Evolutionary conservation across 2,113 vertebrate genomes (phyloP).

Genomic region (Mobula hypostoma): DNA sequence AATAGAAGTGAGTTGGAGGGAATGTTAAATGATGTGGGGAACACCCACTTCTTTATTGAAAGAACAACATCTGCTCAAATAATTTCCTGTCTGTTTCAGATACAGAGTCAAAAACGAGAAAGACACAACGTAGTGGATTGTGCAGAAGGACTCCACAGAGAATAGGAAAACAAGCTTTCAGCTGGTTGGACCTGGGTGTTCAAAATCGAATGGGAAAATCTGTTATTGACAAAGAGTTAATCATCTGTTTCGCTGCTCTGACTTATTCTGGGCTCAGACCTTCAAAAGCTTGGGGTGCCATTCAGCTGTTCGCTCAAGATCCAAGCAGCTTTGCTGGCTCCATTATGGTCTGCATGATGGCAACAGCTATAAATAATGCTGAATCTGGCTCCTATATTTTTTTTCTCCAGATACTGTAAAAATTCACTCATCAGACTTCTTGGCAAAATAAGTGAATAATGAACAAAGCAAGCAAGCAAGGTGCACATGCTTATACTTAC

Average conservation of each 20-base stretch:
- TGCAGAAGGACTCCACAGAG: background rate
- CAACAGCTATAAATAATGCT: background rate
- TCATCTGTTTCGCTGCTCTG: background rate
- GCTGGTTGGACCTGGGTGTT: background rate
- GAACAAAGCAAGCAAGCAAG: background rate
- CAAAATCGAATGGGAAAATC: background rate
- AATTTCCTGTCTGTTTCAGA: slow-evolving; percentile 22
- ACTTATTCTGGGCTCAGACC: background rate
- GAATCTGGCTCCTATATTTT: background rate
- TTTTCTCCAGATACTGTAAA: background rate
- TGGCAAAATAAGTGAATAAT: background rate
- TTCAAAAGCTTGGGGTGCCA: slow-evolving; percentile 11
- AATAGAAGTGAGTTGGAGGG: background rate
- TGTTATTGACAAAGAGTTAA: background rate
- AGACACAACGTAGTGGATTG: background rate
- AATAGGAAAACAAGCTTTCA: background rate
- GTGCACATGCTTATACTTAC: background rate
- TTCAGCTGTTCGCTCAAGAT: background rate
- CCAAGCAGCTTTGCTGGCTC: background rate
- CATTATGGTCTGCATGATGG: background rate
- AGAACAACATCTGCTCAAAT: slow-evolving; percentile 23
- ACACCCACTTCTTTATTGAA: background rate
- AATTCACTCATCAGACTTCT: background rate
- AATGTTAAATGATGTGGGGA: background rate
- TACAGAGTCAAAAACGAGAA: slow-evolving; percentile 7